phyloP scores from a whole-genome alignment of 2,113 vertebrate species.

The Brachypteracias leptosomus region DNA sequence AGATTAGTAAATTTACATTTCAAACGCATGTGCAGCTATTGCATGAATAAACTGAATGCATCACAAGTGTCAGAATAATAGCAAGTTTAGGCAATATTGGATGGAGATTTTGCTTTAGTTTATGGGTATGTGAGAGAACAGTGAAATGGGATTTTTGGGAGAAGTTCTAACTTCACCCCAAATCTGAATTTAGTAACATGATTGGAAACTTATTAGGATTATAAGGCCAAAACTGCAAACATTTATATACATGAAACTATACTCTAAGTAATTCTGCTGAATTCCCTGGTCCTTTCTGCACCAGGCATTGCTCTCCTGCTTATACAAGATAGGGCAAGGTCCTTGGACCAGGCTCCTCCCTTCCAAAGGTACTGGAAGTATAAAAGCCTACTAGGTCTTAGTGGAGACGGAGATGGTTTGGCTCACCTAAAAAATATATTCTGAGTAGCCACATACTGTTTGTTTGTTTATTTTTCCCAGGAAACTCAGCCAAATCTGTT shows the following conservation, averaged over 20 bases:
- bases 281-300: not conserved
- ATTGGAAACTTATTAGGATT: not conserved
- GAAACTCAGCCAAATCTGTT: not conserved
- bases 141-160: not conserved
- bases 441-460: not conserved
- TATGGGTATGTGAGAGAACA: not conserved
- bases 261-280: not conserved
- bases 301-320: not conserved
- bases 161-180: not conserved
- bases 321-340: not conserved
- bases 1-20: not conserved
- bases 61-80: not conserved
- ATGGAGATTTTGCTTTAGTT: not conserved
- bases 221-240: not conserved
- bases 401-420: not conserved
- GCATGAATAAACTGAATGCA: not conserved
- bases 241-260: not conserved
- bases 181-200: fast-evolving
- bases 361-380: not conserved
- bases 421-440: not conserved
- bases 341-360: not conserved
- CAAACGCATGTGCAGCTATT: not conserved
- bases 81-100: not conserved
- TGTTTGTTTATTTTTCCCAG: not conserved
- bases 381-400: not conserved